These are phyloP conservation scores for Eptatretus atami DNA, from an alignment of 2,797 vertebrate species.

Conservation along the genomic window DNA sequence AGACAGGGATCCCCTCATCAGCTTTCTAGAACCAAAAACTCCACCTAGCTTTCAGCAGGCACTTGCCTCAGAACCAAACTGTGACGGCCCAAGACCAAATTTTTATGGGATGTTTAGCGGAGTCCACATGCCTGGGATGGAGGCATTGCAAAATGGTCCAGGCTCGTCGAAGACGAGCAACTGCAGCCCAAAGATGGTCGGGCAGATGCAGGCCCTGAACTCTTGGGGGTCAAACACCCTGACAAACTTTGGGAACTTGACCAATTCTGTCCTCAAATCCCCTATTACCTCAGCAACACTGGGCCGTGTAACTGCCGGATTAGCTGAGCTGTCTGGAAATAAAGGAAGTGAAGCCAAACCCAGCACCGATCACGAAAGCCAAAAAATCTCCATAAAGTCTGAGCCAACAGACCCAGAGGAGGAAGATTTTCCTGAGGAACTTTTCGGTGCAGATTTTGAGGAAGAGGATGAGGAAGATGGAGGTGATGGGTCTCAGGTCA, in stretches of 20 bases:
- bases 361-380: too few species aligned
- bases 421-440: too few species aligned
- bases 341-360: too few species aligned
- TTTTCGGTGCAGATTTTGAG: conserved; percentile 6
- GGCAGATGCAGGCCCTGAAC: conserved; percentile 13
- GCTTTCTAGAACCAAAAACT: conserved; percentile 99
- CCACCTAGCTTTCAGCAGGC: conserved; percentile 51
- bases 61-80: conserved; percentile 39
- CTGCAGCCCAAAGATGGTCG: conserved; percentile 13
- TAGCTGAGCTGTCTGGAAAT: conserved; percentile 18
- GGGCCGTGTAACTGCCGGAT: conserved; percentile 29
- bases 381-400: neutral
- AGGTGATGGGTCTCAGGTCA: conserved; percentile 14
- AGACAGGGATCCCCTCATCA: conserved; percentile 98
- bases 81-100: conserved; percentile 77
- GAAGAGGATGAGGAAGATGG: conserved; percentile 30
- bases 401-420: neutral
- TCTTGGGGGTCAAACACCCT: conserved; percentile 16
- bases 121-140: conserved; percentile 59
- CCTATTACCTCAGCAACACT: conserved; percentile 59
- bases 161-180: conserved; percentile 21
- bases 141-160: conserved; percentile 23
- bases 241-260: conserved; percentile 51
- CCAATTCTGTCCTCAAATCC: conserved; percentile 30
- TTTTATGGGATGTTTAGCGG: conserved; percentile 98